Base-by-base conservation (phyloP, 2,113 vertebrate genomes). In the Elgaria multicarinata region DNA sequence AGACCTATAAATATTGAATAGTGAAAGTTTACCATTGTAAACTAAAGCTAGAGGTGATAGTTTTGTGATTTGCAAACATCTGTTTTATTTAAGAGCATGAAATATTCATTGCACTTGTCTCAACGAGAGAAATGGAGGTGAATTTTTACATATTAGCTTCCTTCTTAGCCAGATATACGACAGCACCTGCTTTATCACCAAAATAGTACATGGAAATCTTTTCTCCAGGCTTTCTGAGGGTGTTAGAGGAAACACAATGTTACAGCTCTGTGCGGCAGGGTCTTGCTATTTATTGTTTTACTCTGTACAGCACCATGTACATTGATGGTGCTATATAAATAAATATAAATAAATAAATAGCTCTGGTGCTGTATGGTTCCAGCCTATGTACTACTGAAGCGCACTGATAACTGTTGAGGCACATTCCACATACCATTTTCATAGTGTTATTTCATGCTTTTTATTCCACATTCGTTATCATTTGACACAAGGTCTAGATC, bases 1-100 rank as follows among this genome's bases (percentile, higher is more conserved):
- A 80, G 24, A 31, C 39, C 53, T 28, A 75, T 89, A 72, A 83
- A 89, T 83, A 89, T 83, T 83, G 36, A 74, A 83, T 20, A 89
- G 42, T 28, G 3, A 66, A 89, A 83, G 20, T 82, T 87, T 77
- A 83, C 20, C 28, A 42, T 33, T 83, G 58, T 83, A 66, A 82
- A 64, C 20, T 31, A 87, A 87, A 87, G 79, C 85, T 36, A 55
- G 55, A 67, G 28, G 78, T 82, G 44, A 53, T 89, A 83, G 44
- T 87, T 76, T 75, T 87, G 71, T 42, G 72, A 55, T 87, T 90
- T 82, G 44, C 81, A 90, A 94, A 91, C 88, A 88, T 83, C 88
- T 90, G 85, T 90, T 85, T 90, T 83, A 64, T 92, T 87, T 89
- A 91, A 85, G 90, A 81, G 72, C 39, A 90, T 90, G 79, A 91